Percentiles rank a stretch among this genome's conserved stretches.
These are phyloP conservation scores for Calliphora vicina DNA, from an alignment of 1,140 invertebrate genomes.

Conservation along the genomic window DNA sequence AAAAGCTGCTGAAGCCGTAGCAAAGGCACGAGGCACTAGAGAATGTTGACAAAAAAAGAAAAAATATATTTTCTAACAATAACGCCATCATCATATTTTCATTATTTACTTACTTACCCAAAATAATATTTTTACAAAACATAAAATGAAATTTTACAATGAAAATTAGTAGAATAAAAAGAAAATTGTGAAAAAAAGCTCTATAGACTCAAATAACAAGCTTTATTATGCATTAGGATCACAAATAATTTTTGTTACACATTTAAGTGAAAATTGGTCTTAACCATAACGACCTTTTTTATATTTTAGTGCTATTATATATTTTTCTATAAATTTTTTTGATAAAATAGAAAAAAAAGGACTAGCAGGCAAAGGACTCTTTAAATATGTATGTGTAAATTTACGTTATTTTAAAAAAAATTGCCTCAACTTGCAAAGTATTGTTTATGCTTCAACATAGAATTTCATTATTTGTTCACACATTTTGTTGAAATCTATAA, in stretches of 20 bases:
- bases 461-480: not conserved
- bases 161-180: not conserved
- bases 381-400: not conserved
- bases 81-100: not conserved
- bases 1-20: not conserved
- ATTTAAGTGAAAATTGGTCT: slow-evolving; percentile 11
- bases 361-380: not conserved
- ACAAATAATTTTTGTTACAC: slow-evolving; percentile 11
- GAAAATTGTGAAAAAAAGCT: not conserved
- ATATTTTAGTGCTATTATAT: not conserved
- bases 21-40: too few relatives aligned
- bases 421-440: not conserved
- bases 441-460: not conserved
- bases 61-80: not conserved
- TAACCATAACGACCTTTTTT: slow-evolving; percentile 14
- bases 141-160: not conserved
- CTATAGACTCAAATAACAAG: not conserved
- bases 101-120: not conserved
- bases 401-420: not conserved
- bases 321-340: not conserved
- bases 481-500: not conserved
- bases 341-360: not conserved
- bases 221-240: slow-evolving; percentile 9
- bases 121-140: not conserved
- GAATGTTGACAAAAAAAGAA: not conserved